phyloP scores from a whole-genome alignment of 2,888 invertebrate genomes.

The Drosophila kuntzei region DNA sequence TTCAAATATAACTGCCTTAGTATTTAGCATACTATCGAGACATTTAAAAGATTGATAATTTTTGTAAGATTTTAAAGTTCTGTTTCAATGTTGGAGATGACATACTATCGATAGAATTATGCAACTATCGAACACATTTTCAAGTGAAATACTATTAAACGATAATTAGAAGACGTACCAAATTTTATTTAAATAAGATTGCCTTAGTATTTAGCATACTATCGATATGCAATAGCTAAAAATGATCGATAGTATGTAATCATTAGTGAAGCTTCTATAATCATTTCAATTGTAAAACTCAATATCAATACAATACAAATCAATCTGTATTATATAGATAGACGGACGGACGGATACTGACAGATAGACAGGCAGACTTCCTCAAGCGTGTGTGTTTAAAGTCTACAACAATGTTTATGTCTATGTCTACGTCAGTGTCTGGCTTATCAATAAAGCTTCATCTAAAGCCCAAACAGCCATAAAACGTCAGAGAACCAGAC shows the following conservation, averaged over 20 bases:
- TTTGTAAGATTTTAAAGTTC: too few relatives aligned
- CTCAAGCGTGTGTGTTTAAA: constrained; percentile 25
- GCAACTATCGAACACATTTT: background rate
- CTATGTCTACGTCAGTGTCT: constrained; percentile 25
- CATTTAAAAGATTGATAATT: background rate
- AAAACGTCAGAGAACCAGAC: constrained; percentile 30
- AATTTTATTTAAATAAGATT: too few relatives aligned
- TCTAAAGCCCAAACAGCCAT: constrained; percentile 49
- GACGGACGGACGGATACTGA: background rate
- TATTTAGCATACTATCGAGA: background rate
- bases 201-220: background rate
- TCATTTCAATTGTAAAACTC: constrained; percentile 8
- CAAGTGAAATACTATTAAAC: too few relatives aligned
- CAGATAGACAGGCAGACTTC: constrained; percentile 25
- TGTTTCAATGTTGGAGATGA: background rate
- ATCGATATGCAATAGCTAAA: too few relatives aligned
- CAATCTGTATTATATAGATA: constrained; percentile 17
- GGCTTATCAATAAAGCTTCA: constrained; percentile 58
- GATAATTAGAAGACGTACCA: too few relatives aligned
- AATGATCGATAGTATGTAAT: background rate
- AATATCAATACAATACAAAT: constrained; percentile 20
- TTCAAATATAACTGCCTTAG: background rate
- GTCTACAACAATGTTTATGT: constrained; percentile 4
- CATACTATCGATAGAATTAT: background rate
- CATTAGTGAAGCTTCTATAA: background rate